Evolutionary conservation across 92 coral and sea anemone species (phyloP), one percentile per base, ranked within the genome.

Genomic region (Umimayanthus chanpuru): DNA sequence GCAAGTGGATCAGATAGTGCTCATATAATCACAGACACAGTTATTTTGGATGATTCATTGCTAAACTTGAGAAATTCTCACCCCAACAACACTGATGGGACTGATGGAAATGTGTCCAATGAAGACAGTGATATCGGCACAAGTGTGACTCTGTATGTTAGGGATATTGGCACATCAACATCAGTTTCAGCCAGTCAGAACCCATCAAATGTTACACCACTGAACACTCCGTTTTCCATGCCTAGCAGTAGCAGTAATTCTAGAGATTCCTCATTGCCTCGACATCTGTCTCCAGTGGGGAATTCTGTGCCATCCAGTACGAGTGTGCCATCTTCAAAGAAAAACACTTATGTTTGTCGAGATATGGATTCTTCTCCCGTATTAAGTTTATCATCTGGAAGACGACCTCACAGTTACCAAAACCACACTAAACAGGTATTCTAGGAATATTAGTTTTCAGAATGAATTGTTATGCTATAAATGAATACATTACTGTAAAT

Each of bases 141-240:
- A 12, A 53, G 64, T 68, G 76, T 67, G 50, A 71, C 53, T 16
- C 77, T 67, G 47, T 68, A 40, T 39, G 87, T 83, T n/a, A 47
- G 87, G 15, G 87, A 83, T 70, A 47, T 83, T 29, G 87, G 87
- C 25, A 83, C 87, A 26, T 83, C 87, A 41, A 83, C 87, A 43
- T 38, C 74, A 23, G 77, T 21, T 21, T 20, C 79, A 7, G 16
- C 79, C 43, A 83, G 7, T 70, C 77, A 83, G 5, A 83, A 29
- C 8, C 5, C 29, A 41, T 28, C 44, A 41, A 83, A 44, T 70
- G 12, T 83, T 68, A 65, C 87, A 29, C 87, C 87, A 83, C 18
- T 83, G 44, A 83, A 83, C 61, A 83, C 87, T 44, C 87, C 87
- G 8, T 83, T 83, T 70, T 43, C 58, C 47, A 21, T 20, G 25